These are phyloP conservation scores for Augochlorella aurata DNA, from an alignment of 2,888 invertebrate genomes.

Conservation along the genomic window DNA sequence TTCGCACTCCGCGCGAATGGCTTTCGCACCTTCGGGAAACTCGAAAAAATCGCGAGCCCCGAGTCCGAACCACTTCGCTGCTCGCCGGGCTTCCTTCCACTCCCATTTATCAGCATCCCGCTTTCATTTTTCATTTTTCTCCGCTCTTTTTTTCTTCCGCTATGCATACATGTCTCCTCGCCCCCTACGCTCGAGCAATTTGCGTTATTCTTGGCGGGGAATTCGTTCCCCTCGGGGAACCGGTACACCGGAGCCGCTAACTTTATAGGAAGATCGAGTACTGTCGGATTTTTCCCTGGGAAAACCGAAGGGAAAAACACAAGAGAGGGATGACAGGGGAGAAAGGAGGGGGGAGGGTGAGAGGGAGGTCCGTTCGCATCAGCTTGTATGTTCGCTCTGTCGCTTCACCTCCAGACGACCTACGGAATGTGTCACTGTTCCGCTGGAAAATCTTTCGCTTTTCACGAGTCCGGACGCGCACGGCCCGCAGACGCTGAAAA, in stretches of 20 bases:
- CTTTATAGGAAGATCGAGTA: constrained; percentile 47
- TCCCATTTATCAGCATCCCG: constrained; percentile 12
- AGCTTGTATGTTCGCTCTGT: constrained; percentile 16
- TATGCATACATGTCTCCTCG: neutral
- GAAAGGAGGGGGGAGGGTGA: too few species aligned
- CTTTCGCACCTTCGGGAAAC: constrained; percentile 14
- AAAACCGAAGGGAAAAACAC: constrained; percentile 3
- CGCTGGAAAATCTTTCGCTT: constrained; percentile 52
- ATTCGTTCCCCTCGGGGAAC: constrained; percentile 28
- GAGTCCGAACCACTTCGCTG: neutral
- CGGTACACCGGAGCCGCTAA: constrained; percentile 22
- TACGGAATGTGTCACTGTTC: constrained; percentile 38
- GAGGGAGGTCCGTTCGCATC: constrained; percentile 7
- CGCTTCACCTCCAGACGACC: constrained; percentile 57
- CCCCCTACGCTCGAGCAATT: constrained; percentile 36
- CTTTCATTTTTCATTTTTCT: constrained; percentile 36
- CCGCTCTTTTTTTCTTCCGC: neutral
- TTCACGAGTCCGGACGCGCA: constrained; percentile 32
- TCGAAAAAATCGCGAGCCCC: constrained; percentile 3
- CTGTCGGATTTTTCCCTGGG: constrained; percentile 20
- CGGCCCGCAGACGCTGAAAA: constrained; percentile 32
- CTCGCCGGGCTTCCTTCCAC: neutral
- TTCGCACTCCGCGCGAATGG: neutral
- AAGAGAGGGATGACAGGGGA: neutral
- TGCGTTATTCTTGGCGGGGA: constrained; percentile 35